These are phyloP conservation scores for Parotocinclus haroldoi DNA, from an alignment of 2,797 vertebrate genomes.

Conservation along the genomic window DNA sequence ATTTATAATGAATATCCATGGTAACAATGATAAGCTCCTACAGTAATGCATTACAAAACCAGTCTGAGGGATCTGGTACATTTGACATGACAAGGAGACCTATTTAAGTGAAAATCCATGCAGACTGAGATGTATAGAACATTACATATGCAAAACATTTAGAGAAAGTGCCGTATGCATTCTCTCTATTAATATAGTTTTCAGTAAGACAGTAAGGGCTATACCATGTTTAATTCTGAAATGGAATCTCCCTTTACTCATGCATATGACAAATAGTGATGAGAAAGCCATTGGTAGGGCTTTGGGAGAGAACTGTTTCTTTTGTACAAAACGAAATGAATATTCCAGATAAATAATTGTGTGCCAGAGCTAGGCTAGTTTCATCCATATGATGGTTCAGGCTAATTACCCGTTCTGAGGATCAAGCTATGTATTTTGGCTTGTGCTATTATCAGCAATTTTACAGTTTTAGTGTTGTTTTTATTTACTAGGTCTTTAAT, in stretches of 20 bases:
- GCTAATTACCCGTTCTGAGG: slow-evolving; percentile 86
- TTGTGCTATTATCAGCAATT: slow-evolving; percentile 95
- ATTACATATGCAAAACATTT: no score
- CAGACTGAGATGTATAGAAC: no score
- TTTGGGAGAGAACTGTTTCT: slow-evolving; percentile 72
- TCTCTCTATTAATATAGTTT: no score
- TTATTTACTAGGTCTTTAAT: slow-evolving; percentile 90
- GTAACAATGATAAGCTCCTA: background rate
- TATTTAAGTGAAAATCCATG: no score
- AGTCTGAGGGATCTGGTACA: no score
- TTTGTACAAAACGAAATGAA: slow-evolving; percentile 78
- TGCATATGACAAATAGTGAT: slow-evolving; percentile 83
- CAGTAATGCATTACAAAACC: no score
- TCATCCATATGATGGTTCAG: slow-evolving; percentile 65
- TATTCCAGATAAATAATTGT: slow-evolving; percentile 83
- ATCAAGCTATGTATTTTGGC: slow-evolving; percentile 95
- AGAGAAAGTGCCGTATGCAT: no score
- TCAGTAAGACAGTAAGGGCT: background rate
- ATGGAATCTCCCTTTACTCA: slow-evolving; percentile 76
- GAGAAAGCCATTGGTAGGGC: slow-evolving; percentile 76
- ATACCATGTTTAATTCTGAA: slow-evolving; percentile 70
- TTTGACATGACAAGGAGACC: no score
- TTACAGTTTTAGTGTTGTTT: slow-evolving; percentile 89
- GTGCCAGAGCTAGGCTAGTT: slow-evolving; percentile 64
- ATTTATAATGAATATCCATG: slow-evolving; percentile 39